Percentiles rank a stretch among this genome's conserved stretches.
phyloP scores from a whole-genome alignment of 2,888 invertebrate species.

The Diloba caeruleocephala region DNA sequence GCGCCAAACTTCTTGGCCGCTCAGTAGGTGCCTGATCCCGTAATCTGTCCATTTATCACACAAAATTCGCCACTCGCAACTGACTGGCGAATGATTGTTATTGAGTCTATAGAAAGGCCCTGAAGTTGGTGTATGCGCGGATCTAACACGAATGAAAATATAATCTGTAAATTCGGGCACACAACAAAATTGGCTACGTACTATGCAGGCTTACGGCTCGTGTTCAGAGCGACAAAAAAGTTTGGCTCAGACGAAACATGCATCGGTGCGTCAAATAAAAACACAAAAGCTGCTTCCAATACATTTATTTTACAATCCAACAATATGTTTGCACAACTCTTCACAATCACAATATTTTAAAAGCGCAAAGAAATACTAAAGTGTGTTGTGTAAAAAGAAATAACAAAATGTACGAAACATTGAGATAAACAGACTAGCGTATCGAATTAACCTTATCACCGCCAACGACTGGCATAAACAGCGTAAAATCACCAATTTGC shows the following conservation, averaged over 20 bases:
- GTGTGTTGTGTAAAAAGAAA: constrained; percentile 24
- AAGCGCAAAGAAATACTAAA: constrained; percentile 60
- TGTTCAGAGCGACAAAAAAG: constrained; percentile 4
- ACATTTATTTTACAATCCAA: constrained; percentile 73
- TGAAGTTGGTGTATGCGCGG: too few species aligned
- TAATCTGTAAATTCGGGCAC: too few species aligned
- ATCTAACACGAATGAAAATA: too few species aligned
- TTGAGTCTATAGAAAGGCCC: too few species aligned
- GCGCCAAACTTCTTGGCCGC: too few species aligned
- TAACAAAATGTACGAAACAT: constrained; percentile 12
- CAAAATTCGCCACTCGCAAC: too few species aligned
- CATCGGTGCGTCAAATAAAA: constrained; percentile 74
- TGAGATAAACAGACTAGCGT: constrained; percentile 18
- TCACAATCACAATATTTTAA: constrained; percentile 51
- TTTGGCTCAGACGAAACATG: constrained; percentile 41
- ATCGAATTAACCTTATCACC: constrained; percentile 1
- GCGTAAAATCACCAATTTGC: not conserved
- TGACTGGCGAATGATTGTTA: too few species aligned
- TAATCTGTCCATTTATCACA: too few species aligned
- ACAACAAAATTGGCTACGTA: too few species aligned
- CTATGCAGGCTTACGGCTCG: too few species aligned
- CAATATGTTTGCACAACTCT: constrained; percentile 58
- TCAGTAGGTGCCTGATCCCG: too few species aligned
- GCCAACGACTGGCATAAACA: constrained; percentile 9
- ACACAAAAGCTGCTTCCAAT: constrained; percentile 79